phyloP scores from a whole-genome alignment of 2,888 invertebrate species.

The Pseudanteris insignis region DNA sequence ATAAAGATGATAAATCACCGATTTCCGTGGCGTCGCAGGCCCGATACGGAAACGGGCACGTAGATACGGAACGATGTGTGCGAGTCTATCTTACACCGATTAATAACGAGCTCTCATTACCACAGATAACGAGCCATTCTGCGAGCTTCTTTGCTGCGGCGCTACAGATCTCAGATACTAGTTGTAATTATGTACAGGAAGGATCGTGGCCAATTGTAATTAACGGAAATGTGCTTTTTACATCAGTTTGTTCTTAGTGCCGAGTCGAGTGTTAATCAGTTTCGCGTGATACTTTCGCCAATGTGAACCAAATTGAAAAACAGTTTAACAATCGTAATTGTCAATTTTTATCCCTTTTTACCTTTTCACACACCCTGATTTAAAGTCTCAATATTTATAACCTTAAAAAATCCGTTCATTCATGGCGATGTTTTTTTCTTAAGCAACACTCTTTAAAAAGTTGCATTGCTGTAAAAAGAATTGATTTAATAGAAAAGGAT shows the following conservation, averaged over 20 bases:
- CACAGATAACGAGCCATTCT: constrained; percentile 39
- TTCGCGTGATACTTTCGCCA: too few relatives aligned
- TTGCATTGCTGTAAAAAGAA: too few relatives aligned
- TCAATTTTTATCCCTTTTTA: too few relatives aligned
- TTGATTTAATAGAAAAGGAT: too few relatives aligned
- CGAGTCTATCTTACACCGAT: constrained; percentile 37
- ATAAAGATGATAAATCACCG: constrained; percentile 66
- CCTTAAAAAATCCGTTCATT: too few relatives aligned
- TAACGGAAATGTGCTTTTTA: constrained; percentile 32
- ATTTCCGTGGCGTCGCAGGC: constrained; percentile 56
- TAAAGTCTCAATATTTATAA: too few relatives aligned
- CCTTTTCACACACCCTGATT: too few relatives aligned
- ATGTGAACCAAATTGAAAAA: too few relatives aligned
- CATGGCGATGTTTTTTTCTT: too few relatives aligned
- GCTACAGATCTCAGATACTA: constrained; percentile 31
- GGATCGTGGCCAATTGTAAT: constrained; percentile 36
- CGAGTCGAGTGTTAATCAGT: background rate
- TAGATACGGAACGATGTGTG: constrained; percentile 40
- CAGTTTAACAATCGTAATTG: too few relatives aligned
- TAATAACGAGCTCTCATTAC: constrained; percentile 39
- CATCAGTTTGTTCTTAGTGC: constrained; percentile 15
- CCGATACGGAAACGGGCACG: constrained; percentile 62
- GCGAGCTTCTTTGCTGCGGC: constrained; percentile 35
- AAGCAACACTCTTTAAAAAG: too few relatives aligned
- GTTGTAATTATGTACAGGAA: constrained; percentile 38